phyloP scores from a whole-genome alignment of 23 tunicate genomes.

The Pegea sp. region DNA sequence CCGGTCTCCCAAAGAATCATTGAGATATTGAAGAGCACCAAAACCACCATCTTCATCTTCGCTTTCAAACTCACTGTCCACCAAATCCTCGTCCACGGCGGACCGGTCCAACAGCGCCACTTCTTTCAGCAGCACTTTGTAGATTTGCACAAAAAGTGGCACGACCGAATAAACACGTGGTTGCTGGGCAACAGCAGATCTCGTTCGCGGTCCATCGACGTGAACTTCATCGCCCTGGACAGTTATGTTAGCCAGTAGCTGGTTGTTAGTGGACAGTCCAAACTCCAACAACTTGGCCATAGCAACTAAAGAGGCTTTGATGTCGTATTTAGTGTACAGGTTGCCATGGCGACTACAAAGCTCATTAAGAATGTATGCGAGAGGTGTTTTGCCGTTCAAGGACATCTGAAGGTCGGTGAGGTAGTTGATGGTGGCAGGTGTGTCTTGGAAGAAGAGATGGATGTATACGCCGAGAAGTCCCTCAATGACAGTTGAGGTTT shows the following conservation, averaged over 20 bases:
- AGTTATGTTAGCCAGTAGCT: not conserved
- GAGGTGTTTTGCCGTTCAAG: not conserved
- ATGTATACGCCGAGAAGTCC: not conserved
- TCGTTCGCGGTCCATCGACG: not conserved
- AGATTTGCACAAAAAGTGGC: not conserved
- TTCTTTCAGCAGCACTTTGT: not conserved
- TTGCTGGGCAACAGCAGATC: not conserved
- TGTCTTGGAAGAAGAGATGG: not conserved
- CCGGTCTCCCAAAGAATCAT: not conserved
- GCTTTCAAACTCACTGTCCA: not conserved
- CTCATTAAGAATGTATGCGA: not conserved
- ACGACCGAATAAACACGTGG: not conserved
- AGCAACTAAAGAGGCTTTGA: not conserved
- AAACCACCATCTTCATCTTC: not conserved
- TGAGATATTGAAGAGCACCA: not conserved
- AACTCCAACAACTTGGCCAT: not conserved
- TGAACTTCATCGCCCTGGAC: not conserved
- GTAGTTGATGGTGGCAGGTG: not conserved
- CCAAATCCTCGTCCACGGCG: not conserved
- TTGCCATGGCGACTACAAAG: not conserved
- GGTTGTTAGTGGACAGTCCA: not conserved
- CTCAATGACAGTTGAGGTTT: not conserved
- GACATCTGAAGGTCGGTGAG: not conserved
- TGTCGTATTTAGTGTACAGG: not conserved
- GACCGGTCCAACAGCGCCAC: not conserved